phyloP scores from a whole-genome alignment of 2,797 vertebrate genomes.

The Lacerta agilis region DNA sequence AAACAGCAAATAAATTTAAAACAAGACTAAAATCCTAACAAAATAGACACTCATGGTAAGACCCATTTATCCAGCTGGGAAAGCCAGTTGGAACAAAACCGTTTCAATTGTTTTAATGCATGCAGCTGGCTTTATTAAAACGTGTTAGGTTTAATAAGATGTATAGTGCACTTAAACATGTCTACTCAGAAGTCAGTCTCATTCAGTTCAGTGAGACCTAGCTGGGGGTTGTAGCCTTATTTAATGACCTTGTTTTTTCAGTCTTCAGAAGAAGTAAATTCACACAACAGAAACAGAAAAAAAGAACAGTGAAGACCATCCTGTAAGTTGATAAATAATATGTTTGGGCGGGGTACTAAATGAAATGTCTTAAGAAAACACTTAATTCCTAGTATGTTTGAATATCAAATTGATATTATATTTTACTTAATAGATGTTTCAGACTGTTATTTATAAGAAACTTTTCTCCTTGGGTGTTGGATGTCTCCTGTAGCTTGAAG shows the following conservation, averaged over 20 bases:
- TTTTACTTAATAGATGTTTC: neutral
- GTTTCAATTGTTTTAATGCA: neutral
- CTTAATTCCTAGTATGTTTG: neutral
- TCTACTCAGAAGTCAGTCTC: neutral
- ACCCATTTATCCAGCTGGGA: no score
- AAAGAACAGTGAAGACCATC: neutral
- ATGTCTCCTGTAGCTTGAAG: neutral
- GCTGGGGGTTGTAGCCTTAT: neutral
- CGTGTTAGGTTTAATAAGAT: neutral
- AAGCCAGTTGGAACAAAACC: no score
- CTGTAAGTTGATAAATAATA: neutral
- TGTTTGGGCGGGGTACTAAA: neutral
- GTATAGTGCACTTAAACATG: neutral
- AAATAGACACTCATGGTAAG: no score
- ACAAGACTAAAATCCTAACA: no score
- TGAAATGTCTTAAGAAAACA: neutral
- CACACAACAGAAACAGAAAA: rapidly evolving
- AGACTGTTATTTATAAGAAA: neutral
- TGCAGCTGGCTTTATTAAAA: neutral
- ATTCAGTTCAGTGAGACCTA: neutral
- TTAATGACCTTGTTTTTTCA: constrained; percentile 15
- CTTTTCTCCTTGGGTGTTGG: no score
- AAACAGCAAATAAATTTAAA: no score
- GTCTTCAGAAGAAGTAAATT: neutral
- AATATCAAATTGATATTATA: neutral